phyloP scores from a whole-genome alignment of 2,888 invertebrate species.

The Chrysolina americana region DNA sequence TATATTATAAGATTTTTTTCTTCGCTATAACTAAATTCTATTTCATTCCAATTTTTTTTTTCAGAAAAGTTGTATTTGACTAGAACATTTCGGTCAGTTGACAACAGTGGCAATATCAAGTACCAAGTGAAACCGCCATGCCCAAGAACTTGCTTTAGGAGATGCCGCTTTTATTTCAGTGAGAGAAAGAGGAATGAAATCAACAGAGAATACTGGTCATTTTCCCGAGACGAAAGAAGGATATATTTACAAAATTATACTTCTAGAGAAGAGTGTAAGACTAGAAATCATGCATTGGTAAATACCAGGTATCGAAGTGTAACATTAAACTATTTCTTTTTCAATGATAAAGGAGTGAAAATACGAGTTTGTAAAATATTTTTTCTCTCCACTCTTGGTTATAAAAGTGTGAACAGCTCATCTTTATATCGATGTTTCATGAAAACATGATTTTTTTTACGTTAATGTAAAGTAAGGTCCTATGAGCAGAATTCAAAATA shows the following conservation, averaged over 20 bases:
- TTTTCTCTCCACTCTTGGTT: not conserved
- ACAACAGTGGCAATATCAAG: not conserved
- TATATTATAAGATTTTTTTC: too few species aligned
- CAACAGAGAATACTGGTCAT: constrained; percentile 2
- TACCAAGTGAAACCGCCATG: not conserved
- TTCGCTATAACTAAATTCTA: too few species aligned
- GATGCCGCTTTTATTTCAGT: not conserved
- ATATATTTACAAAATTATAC: not conserved
- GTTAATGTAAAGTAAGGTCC: too few species aligned
- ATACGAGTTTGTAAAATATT: constrained; percentile 1
- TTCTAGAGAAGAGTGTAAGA: not conserved
- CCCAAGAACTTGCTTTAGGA: not conserved
- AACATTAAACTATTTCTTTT: not conserved
- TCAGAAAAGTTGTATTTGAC: too few species aligned
- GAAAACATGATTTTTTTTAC: not conserved
- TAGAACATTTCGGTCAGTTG: not conserved
- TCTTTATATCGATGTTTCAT: not conserved
- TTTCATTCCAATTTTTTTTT: too few species aligned
- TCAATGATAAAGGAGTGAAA: not conserved
- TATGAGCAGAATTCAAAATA: too few species aligned
- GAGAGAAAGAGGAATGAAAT: not conserved
- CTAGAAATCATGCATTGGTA: not conserved
- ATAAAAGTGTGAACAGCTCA: not conserved
- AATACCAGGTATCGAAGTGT: constrained; percentile 9
- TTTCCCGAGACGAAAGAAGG: not conserved